Evolutionary conservation across 2,888 invertebrate genomes (phyloP).

Genomic region (Eledona agricola): DNA sequence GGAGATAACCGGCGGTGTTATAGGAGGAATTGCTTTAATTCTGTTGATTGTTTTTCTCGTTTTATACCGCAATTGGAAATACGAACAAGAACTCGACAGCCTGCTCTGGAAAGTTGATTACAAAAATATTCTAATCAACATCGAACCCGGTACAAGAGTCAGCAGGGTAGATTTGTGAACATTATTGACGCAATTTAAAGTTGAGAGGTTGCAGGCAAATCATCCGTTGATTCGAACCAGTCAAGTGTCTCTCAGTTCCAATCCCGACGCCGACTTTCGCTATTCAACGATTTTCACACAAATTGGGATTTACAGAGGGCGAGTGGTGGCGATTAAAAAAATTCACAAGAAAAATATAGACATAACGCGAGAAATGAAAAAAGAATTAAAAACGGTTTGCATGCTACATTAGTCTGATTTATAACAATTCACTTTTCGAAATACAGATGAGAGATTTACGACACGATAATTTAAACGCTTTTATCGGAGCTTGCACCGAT

Average conservation of each 20-base stretch:
- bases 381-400: conserved; percentile 85
- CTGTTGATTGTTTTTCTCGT: conserved; percentile 78
- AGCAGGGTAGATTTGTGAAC: conserved; percentile 51
- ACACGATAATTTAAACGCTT: conserved; percentile 91
- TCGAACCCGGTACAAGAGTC: conserved; percentile 64
- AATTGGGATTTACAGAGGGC: conserved; percentile 87
- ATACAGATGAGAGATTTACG: conserved; percentile 92
- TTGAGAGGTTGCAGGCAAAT: conserved; percentile 60
- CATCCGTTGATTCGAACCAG: conserved; percentile 80
- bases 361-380: conserved; percentile 89
- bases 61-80: conserved; percentile 89
- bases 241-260: conserved; percentile 91
- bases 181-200: conserved; percentile 6
- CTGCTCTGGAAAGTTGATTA: conserved; percentile 94
- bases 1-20: conserved; percentile 83
- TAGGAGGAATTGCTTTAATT: conserved; percentile 78
- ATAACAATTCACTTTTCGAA: too few species aligned
- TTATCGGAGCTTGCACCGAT: conserved; percentile 92
- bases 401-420: too few species aligned
- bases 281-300: conserved; percentile 91
- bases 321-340: conserved; percentile 86
- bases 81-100: conserved; percentile 93
- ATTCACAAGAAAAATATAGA: conserved; percentile 87
- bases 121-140: conserved; percentile 82
- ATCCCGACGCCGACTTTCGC: conserved; percentile 88